Evolutionary conservation across 1,140 invertebrate genomes (phyloP).

Genomic region (Macrocentrus cingulum): DNA sequence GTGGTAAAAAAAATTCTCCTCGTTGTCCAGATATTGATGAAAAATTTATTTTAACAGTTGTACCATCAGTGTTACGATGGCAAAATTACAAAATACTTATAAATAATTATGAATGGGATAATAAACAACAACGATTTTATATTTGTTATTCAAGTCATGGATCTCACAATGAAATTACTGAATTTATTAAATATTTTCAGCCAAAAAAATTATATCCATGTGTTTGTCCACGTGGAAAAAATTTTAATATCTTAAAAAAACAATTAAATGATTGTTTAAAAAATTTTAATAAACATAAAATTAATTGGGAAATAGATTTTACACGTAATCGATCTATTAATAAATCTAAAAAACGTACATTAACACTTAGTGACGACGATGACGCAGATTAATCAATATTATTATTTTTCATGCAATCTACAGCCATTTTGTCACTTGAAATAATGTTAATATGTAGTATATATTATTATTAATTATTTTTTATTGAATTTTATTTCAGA

Average conservation of each 20-base stretch:
- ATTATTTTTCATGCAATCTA: neutral
- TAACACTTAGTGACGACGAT: constrained; percentile 37
- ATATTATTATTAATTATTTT: neutral
- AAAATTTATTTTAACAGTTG: constrained; percentile 50
- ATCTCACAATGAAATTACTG: constrained; percentile 62
- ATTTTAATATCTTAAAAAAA: constrained; percentile 13
- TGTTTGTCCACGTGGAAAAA: constrained; percentile 44
- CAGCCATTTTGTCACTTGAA: neutral
- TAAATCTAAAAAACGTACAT: constrained; percentile 30
- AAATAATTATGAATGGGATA: constrained; percentile 43
- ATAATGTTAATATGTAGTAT: too few species aligned
- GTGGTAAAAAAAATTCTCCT: constrained; percentile 28
- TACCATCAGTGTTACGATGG: constrained; percentile 62
- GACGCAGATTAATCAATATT: constrained; percentile 27
- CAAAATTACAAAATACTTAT: constrained; percentile 38
- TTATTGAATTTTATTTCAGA: constrained; percentile 12
- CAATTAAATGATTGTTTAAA: constrained; percentile 34
- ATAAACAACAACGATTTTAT: constrained; percentile 44
- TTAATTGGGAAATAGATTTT: constrained; percentile 25
- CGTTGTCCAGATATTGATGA: constrained; percentile 34
- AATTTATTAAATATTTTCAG: constrained; percentile 61
- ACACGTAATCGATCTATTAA: constrained; percentile 18
- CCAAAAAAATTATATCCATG: constrained; percentile 60
- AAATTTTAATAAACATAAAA: constrained; percentile 4
- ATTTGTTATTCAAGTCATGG: constrained; percentile 69